Conservation (phyloP, 2,888 invertebrate species). For the Orthosia gracilis region DNA sequence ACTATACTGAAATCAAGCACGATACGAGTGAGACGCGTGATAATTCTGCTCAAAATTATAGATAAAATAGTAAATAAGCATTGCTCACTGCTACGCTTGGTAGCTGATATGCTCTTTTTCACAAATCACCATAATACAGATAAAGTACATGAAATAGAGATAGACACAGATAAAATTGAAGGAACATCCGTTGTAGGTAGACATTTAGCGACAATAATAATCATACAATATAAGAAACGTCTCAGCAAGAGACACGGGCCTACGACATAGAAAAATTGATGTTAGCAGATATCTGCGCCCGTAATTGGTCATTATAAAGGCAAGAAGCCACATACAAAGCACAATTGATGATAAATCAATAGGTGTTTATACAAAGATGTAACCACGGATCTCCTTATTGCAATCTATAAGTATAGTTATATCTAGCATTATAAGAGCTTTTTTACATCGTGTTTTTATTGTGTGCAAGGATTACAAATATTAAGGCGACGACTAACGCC, state of each 20-base stretch:
- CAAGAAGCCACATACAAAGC: constrained; percentile 57
- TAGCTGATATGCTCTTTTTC: constrained; percentile 18
- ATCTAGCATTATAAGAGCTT: constrained; percentile 36
- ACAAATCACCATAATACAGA: constrained; percentile 12
- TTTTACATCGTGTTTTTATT: constrained; percentile 31
- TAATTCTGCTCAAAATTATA: constrained; percentile 4
- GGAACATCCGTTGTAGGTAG: not conserved
- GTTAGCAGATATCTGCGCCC: constrained; percentile 35
- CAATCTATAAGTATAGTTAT: constrained; percentile 47
- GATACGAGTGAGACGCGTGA: not conserved
- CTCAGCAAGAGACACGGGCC: constrained; percentile 32
- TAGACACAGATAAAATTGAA: constrained; percentile 13
- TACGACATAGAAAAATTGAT: constrained; percentile 38
- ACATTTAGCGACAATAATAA: constrained; percentile 15
- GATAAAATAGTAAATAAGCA: constrained; percentile 32
- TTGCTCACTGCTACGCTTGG: not conserved
- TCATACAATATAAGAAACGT: constrained; percentile 33
- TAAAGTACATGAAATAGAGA: constrained; percentile 17
- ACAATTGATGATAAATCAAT: constrained; percentile 60
- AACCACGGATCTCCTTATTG: constrained; percentile 41
- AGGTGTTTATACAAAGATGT: constrained; percentile 40
- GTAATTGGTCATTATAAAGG: constrained; percentile 54
- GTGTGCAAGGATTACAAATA: constrained; percentile 14
- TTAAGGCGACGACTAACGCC: too few species aligned
- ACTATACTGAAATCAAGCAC: not conserved